Evolutionary conservation across 1,140 invertebrate species (phyloP), one percentile per base, ranked within the genome.

Genomic region (Meloidogyne floridensis): DNA sequence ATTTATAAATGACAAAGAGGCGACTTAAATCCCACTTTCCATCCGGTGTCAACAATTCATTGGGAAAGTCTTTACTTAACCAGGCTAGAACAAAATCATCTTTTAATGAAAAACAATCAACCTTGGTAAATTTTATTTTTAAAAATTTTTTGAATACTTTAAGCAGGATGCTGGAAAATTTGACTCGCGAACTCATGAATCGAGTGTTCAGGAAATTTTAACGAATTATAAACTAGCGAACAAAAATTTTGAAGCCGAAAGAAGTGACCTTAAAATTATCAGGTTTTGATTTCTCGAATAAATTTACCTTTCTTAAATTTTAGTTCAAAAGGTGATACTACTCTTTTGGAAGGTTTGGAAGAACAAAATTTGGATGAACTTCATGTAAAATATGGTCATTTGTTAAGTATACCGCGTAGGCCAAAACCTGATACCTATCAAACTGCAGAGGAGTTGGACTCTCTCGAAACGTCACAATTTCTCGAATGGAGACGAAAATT

Each of bases 181-280:
- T 32, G 87, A 85, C 20, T 89, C 88, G 0, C 94, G 98, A 0
- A 99, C 96, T 0, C 96, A 98, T 88, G 95, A 98, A 90, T 95
- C 93, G 76, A 95, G 95, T 20, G 93, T 98, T 81, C 94, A 98
- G 92, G 97, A 98, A 86, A 98, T 99, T 90, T 91, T 99, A 0
- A 94, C 94, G 0, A 98, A 94, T 1, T 96, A 96, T 8, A 94
- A 97, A 91, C 91, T 99, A 71, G 96, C 96, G 3, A 94, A 95
- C 43, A 95, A 94, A 8, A 95, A 98, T 89, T 99, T 98, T 91
- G 91, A 89, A 56, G 91, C 92, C 87, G 92, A 86, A 70, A 74
- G 85, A 69, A 75, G 81, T 32, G 83, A 86, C 51, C 80, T 86
- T 56, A 81, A 84, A 42, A 82, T 86, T 69, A 56, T 89, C 72